Evolutionary conservation across 2,113 vertebrate species (phyloP), one percentile per base, ranked within the genome.

Genomic region (Percopsis transmontana): DNA sequence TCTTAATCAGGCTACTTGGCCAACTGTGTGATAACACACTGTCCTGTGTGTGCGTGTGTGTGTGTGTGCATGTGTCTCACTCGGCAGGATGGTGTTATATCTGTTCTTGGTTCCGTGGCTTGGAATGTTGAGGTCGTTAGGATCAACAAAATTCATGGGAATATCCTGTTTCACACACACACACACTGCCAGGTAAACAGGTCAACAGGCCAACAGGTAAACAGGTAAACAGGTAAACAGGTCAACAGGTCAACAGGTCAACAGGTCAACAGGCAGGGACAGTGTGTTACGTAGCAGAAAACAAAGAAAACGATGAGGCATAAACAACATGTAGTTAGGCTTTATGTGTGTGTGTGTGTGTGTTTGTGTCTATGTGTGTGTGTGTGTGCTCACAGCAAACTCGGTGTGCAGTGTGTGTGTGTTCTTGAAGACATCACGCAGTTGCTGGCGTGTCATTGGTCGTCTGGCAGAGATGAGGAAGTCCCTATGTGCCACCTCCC

Each of bases 61-160:
- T 52, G 20, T 52, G 50, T 52, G 50, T 23, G 50, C 0, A 5
- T 56, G 50, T 63, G 68, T 24, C 96, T 96, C 93, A 99, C 97
- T 99, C 90, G 97, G 97, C 87, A 98, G 91, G 80, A 99, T 98
- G 74, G 95, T 98, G 88, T 95, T 97, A 88, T 99, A 99, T 87
- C 96, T 91, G 87, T 98, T 99, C 91, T 99, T 99, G 71, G 95
- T 95, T 78, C 96, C 94, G 19, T 98, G 93, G 86, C 95, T 95
- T 0, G 95, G 95, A 80, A 98, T 92, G 66, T 96, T 94, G 85
- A 98, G 92, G 85, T 98, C 95, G 89, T 96, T 97, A 66, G 96
- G 95, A 90, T 99, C 96, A 76, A 95, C 95, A 87, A 99, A 98
- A 78, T 99, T 99, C 97, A 98, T 99, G 23, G 97, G 97, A 79